Conservation (phyloP, 2,797 vertebrate species). For the Buceros bicornis region DNA sequence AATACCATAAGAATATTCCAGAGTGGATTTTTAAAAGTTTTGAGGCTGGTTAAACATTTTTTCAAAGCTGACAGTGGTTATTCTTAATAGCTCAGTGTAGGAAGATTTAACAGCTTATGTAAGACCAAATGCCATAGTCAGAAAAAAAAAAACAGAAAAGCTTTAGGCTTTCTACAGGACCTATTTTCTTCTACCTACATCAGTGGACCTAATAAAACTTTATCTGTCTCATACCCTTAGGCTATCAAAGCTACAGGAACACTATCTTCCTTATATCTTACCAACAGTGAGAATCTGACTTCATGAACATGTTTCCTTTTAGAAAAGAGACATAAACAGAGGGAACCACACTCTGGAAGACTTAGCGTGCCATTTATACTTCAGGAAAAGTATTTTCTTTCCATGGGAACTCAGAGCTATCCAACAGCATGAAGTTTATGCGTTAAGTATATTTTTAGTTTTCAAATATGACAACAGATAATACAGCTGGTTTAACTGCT, state of each 20-base stretch:
- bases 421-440: background rate
- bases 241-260: background rate
- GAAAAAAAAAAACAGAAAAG: background rate
- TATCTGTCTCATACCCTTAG: background rate
- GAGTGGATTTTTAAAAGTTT: background rate
- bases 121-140: background rate
- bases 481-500: background rate
- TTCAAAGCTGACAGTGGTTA: background rate
- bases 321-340: background rate
- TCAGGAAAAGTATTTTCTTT: background rate
- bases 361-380: background rate
- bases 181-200: conserved; percentile 7
- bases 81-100: background rate
- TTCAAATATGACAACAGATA: background rate
- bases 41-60: background rate
- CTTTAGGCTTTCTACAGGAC: conserved; percentile 8
- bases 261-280: background rate
- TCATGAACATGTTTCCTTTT: background rate
- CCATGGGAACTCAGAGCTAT: background rate
- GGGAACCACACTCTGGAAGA: background rate
- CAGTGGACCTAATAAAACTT: conserved; percentile 30
- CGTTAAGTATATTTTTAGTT: background rate
- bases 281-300: background rate
- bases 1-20: background rate
- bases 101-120: background rate